These are phyloP conservation scores for Drosophila nigromelanica DNA, from an alignment of 1,140 invertebrate genomes.

Conservation along the genomic window DNA sequence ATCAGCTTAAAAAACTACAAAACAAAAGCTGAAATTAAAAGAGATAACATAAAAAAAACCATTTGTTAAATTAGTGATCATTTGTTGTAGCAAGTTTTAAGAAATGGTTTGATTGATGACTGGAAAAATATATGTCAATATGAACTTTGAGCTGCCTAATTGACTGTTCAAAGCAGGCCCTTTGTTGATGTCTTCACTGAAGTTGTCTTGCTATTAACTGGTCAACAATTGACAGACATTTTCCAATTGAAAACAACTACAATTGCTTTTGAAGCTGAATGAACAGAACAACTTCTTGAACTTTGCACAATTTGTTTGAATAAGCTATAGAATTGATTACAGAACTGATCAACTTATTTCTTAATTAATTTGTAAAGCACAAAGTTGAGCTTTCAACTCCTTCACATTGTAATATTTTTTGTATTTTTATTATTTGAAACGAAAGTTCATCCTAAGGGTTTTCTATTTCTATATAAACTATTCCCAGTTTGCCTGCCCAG, in stretches of 20 bases:
- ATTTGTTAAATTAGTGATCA: constrained; percentile 14
- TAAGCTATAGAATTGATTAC: too few species aligned
- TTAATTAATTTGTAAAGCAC: too few species aligned
- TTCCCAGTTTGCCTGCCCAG: not conserved
- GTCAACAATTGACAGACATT: not conserved
- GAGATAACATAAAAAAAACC: not conserved
- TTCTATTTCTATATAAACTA: too few species aligned
- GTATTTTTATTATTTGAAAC: too few species aligned
- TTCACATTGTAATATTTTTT: too few species aligned
- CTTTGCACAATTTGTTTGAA: not conserved
- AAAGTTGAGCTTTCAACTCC: too few species aligned
- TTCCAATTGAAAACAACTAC: constrained; percentile 1
- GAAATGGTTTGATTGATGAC: constrained; percentile 8
- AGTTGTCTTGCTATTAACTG: not conserved
- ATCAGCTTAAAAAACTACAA: not conserved
- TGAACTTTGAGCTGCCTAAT: constrained; percentile 1
- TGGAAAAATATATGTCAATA: constrained; percentile 2
- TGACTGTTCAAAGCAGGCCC: not conserved
- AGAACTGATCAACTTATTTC: too few species aligned
- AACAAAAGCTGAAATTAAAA: not conserved
- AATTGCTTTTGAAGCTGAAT: not conserved
- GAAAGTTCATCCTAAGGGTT: too few species aligned
- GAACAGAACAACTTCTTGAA: not conserved
- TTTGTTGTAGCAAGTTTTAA: constrained; percentile 8
- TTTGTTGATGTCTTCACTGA: constrained; percentile 3